phyloP scores from a whole-genome alignment of 1,140 invertebrate species.

The Sinonovacula constricta region DNA sequence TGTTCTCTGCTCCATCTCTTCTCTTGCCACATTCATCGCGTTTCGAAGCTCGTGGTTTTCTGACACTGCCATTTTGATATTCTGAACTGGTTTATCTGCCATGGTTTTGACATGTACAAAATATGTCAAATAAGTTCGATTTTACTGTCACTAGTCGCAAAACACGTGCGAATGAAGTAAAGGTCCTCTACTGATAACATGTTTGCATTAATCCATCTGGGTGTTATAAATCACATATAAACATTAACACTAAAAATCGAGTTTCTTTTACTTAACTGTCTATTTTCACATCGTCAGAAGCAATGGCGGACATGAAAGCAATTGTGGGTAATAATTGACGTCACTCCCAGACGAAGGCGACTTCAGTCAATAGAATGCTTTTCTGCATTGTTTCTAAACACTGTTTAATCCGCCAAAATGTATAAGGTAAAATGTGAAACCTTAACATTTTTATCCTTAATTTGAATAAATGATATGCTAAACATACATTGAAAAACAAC shows the following conservation, averaged over 20 bases:
- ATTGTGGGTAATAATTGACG: conserved; percentile 31
- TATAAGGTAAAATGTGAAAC: too few relatives aligned
- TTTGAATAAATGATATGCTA: too few relatives aligned
- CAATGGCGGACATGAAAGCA: conserved; percentile 48
- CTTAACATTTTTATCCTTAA: too few relatives aligned
- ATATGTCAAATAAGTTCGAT: conserved; percentile 24
- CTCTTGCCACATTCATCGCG: conserved; percentile 20
- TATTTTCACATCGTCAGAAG: conserved; percentile 32
- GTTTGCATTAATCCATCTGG: not conserved
- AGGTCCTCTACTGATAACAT: conserved; percentile 18
- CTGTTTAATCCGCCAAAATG: too few relatives aligned
- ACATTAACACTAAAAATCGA: not conserved
- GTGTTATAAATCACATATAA: conserved; percentile 21
- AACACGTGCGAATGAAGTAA: not conserved
- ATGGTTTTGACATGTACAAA: conserved; percentile 50
- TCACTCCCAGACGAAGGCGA: too few relatives aligned
- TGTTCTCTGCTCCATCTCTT: conserved; percentile 36
- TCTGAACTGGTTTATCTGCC: conserved; percentile 40
- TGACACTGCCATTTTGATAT: conserved; percentile 58
- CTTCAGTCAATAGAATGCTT: too few relatives aligned
- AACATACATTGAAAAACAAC: too few relatives aligned
- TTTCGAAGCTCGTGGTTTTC: conserved; percentile 48
- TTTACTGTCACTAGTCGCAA: conserved; percentile 19
- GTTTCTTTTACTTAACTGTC: conserved; percentile 20
- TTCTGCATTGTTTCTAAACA: too few relatives aligned